Conservation (phyloP, 2,113 vertebrate genomes). For the Tachuris rubrigastra region DNA sequence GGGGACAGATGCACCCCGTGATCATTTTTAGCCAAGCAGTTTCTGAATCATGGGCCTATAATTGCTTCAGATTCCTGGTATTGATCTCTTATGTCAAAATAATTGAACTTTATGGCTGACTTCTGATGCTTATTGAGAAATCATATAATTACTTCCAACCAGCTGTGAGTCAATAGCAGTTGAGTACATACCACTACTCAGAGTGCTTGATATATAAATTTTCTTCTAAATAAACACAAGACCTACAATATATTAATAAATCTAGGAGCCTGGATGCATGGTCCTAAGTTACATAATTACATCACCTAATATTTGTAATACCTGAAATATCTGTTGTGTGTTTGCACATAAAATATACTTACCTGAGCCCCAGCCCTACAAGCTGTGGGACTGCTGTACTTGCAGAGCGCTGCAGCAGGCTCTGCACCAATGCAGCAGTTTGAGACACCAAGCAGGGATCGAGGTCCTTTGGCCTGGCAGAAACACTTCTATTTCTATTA, state of each 20-base stretch:
- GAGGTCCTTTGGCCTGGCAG: neutral
- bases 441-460: neutral
- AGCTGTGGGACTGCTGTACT: neutral
- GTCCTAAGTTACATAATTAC: neutral
- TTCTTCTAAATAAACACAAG: neutral
- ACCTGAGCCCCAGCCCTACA: neutral
- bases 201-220: neutral
- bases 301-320: neutral
- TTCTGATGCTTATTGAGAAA: constrained; percentile 59
- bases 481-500: neutral
- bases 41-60: constrained; percentile 24
- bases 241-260: neutral
- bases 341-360: neutral
- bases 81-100: constrained; percentile 59
- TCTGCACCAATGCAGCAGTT: neutral
- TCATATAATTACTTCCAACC: constrained; percentile 52
- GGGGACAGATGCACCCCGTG: neutral
- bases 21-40: neutral
- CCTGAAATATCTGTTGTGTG: neutral
- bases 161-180: constrained; percentile 2
- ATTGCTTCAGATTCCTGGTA: constrained; percentile 50
- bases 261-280: neutral
- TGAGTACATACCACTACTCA: neutral
- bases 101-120: constrained; percentile 52
- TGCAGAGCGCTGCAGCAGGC: neutral